A percentile compares a stretch with the other conserved stretches of the same genome.
Conservation (phyloP, 2,888 invertebrate species). For the Exocentrus adspersus region DNA sequence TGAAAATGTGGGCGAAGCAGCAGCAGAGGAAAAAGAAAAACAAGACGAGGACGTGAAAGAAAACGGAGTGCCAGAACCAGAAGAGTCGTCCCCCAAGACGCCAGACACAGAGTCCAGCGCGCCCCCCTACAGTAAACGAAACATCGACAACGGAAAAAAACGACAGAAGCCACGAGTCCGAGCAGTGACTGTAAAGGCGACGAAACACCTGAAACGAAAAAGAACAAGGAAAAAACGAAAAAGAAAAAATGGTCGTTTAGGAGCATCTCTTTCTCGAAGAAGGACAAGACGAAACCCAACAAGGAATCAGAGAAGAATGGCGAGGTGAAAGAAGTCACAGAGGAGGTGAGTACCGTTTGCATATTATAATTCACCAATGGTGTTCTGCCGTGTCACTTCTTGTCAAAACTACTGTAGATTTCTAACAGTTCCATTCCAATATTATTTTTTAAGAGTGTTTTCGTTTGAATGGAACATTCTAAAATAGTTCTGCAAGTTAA, state of each 20-base stretch:
- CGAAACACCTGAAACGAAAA: slow-evolving; percentile 64
- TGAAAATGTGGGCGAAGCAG: slow-evolving; percentile 49
- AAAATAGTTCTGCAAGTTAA: too few species aligned
- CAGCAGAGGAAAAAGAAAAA: slow-evolving; percentile 39
- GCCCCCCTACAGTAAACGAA: too few species aligned
- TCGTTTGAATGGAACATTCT: too few species aligned
- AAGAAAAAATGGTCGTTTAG: slow-evolving; percentile 93
- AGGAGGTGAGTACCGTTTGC: slow-evolving; percentile 24
- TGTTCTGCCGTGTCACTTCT: too few species aligned
- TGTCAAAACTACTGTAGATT: too few species aligned
- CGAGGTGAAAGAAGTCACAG: slow-evolving; percentile 67
- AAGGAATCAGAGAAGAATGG: slow-evolving; percentile 72
- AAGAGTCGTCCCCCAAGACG: slow-evolving; percentile 56
- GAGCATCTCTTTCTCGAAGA: slow-evolving; percentile 86
- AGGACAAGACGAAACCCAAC: slow-evolving; percentile 86
- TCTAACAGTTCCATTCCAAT: too few species aligned
- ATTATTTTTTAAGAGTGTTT: too few species aligned
- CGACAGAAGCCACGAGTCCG: slow-evolving; percentile 38
- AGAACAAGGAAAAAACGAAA: slow-evolving; percentile 63
- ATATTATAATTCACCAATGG: too few species aligned
- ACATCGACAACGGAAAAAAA: too few species aligned
- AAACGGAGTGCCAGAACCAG: slow-evolving; percentile 59
- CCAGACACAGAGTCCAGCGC: slow-evolving; percentile 54
- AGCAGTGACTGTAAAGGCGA: slow-evolving; percentile 41
- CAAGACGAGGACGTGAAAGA: slow-evolving; percentile 55